Conservation (phyloP, 2,888 invertebrate genomes). For the Lasioglossum morio region DNA sequence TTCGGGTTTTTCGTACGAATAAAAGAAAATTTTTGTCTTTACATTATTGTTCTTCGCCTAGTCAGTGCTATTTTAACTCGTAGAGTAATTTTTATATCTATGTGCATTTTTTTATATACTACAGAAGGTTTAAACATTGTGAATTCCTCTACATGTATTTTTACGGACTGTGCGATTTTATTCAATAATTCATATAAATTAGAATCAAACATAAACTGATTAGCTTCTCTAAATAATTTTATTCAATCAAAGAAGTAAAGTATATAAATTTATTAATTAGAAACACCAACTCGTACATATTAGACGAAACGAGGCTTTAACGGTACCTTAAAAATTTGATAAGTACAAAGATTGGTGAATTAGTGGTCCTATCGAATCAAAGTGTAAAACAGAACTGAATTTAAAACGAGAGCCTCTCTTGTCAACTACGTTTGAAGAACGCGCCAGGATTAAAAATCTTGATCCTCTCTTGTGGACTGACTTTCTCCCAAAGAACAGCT, state of each 20-base stretch:
- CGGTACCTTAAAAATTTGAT: neutral
- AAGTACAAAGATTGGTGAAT: neutral
- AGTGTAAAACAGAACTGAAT: neutral
- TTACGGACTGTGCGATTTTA: too few relatives aligned
- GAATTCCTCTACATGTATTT: neutral
- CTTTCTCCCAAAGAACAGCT: neutral
- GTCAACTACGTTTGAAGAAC: neutral
- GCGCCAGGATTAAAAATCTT: neutral
- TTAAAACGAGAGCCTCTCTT: neutral
- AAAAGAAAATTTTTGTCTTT: neutral
- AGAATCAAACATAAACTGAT: neutral
- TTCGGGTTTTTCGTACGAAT: neutral
- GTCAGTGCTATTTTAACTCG: too few relatives aligned
- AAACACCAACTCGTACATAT: neutral
- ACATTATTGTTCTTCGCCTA: neutral
- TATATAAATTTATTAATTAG: too few relatives aligned
- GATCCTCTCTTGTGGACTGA: neutral
- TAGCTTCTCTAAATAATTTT: neutral
- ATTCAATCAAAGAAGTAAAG: neutral
- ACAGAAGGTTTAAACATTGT: neutral
- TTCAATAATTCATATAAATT: neutral
- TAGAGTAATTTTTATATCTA: neutral
- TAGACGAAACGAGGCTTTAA: neutral
- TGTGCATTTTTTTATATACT: neutral
- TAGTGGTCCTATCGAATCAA: neutral